phyloP scores from a whole-genome alignment of 1,140 invertebrate genomes.

The Drosophila ironensis region DNA sequence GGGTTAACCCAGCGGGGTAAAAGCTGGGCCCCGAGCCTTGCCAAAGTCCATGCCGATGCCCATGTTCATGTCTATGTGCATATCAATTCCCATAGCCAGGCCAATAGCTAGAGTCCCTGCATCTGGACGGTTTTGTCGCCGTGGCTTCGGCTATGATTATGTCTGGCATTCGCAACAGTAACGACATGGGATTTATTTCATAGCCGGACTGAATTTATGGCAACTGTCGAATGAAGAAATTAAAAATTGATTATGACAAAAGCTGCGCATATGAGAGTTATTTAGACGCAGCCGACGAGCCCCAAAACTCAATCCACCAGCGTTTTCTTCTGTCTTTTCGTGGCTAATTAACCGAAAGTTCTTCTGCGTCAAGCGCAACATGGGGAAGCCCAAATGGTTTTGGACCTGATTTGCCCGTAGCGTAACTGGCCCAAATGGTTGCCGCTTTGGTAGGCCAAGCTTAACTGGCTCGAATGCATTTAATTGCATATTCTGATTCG shows the following conservation, averaged over 20 bases:
- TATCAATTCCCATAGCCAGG: too few species aligned
- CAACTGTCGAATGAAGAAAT: slow-evolving; percentile 76
- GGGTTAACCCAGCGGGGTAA: too few species aligned
- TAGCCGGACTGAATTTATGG: slow-evolving; percentile 75
- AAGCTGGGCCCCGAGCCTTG: too few species aligned
- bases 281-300: slow-evolving; percentile 39
- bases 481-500: slow-evolving; percentile 41
- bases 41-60: too few species aligned
- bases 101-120: neutral
- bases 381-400: slow-evolving; percentile 37
- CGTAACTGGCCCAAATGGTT: slow-evolving; percentile 41
- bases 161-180: slow-evolving; percentile 71
- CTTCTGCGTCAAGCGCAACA: slow-evolving; percentile 6
- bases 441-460: slow-evolving; percentile 29
- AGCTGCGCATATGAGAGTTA: slow-evolving; percentile 69
- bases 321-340: slow-evolving; percentile 34
- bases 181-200: slow-evolving; percentile 74
- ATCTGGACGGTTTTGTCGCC: slow-evolving; percentile 46
- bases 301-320: neutral
- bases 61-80: too few species aligned
- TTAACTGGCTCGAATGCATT: slow-evolving; percentile 30
- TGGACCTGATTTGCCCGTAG: slow-evolving; percentile 34
- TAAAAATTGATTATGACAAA: slow-evolving; percentile 80
- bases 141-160: slow-evolving; percentile 71
- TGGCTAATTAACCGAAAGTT: slow-evolving; percentile 42